phyloP scores from a whole-genome alignment of 53 echinoderm and acorn worm species.

The Apostichopus leukothele region DNA sequence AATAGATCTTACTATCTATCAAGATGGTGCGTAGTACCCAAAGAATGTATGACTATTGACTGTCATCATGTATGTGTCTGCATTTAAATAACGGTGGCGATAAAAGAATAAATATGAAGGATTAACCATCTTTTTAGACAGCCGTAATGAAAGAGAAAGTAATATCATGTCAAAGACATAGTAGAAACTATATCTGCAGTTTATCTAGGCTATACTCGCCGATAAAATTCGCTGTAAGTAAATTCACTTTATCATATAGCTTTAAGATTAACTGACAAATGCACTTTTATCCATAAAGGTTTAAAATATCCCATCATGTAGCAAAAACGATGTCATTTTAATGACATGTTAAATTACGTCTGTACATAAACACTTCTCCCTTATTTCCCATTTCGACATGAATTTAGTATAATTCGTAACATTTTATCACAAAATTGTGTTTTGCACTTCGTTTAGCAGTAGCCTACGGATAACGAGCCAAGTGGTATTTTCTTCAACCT shows the following conservation, averaged over 20 bases:
- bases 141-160: no score
- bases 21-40: no score
- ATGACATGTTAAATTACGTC: not conserved
- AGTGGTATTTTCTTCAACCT: slow-evolving; percentile 27
- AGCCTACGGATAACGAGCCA: slow-evolving; percentile 12
- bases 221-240: no score
- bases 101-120: no score
- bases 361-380: not conserved
- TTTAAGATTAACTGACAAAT: not conserved
- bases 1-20: no score
- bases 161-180: no score
- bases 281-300: not conserved
- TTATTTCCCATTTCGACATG: not conserved
- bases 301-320: not conserved
- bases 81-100: no score
- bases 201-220: no score
- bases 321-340: not conserved
- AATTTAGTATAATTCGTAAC: not conserved
- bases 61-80: no score
- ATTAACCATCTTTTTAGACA: no score
- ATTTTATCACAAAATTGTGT: not conserved
- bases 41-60: no score
- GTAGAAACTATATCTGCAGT: no score
- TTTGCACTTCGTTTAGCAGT: not conserved
- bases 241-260: not conserved